Evolutionary conservation across 1,140 invertebrate genomes (phyloP), one percentile per base, ranked within the genome.

Genomic region (Charaxes varanes): DNA sequence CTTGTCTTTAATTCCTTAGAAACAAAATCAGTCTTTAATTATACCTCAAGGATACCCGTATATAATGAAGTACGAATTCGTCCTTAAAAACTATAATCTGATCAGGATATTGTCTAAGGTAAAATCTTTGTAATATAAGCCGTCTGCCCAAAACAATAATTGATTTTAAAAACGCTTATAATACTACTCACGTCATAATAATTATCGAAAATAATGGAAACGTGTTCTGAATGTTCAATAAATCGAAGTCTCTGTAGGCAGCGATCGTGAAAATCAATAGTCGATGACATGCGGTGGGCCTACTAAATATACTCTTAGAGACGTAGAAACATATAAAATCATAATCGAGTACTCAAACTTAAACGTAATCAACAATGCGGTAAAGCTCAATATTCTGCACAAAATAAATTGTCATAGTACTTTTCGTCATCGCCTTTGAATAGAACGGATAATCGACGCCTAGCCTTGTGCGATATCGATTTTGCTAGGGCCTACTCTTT

Each of bases 381-480:
- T 60, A 59, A 4, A 27, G 41, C 8, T 17, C 4, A 30, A 33
- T 32, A 30, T 62, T 13, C 1, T 2, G 4, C 33, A 16, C 17
- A 6, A 1, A 0, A 10, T 2, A 1, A 8, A 17, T 2, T 0
- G 6, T 50, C 13, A 47, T 70, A 23, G 2, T 21, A 41, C 62
- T 6, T 57, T 73, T 33, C 26, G 31, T 0, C 11, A 33, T 41
- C 14, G 33, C 49, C 27, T 30, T 30, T 36, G 42, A 53, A 60
- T 55, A 71, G 61, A 77, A 58, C 72, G 67, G 71, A 78, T 82
- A 82, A 82, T 82, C 78, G 78, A 82, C 78, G 74, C 61, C 65
- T 70, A 79, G 74, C 78, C 78, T 82, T 79, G 78, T 76, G 74
- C 74, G 74, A 82, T 82, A 82, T 82, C 78, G 78, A 82, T 82